A percentile compares a stretch with the other conserved stretches of the same genome.
phyloP scores from a whole-genome alignment of 1,140 invertebrate species.

The Eulimnadia texana region DNA sequence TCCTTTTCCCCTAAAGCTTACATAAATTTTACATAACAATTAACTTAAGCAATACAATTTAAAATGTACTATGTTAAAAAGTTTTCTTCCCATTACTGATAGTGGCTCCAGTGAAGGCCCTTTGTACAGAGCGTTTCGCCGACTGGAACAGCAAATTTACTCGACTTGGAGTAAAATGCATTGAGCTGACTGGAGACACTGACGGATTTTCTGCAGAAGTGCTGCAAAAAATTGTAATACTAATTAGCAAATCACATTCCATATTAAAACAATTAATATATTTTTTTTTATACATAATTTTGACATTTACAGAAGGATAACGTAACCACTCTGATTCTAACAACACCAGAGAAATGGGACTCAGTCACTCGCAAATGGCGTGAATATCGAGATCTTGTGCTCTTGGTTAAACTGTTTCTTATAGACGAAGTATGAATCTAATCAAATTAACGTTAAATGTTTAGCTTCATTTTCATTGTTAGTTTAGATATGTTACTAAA shows the following conservation, averaged over 20 bases:
- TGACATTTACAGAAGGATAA: too few relatives aligned
- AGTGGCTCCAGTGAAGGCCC: slow-evolving; percentile 68
- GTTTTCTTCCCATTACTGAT: slow-evolving; percentile 27
- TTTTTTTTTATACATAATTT: too few relatives aligned
- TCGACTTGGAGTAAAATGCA: slow-evolving; percentile 41
- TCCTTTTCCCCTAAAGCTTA: too few relatives aligned
- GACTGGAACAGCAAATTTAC: slow-evolving; percentile 60
- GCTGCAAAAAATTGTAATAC: background rate
- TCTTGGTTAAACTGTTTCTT: slow-evolving; percentile 52
- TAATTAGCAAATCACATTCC: too few relatives aligned
- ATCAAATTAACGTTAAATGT: background rate
- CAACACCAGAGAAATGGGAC: slow-evolving; percentile 77
- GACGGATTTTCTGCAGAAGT: background rate
- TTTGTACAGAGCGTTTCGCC: slow-evolving; percentile 50
- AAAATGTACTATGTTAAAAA: background rate
- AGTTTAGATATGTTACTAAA: too few relatives aligned
- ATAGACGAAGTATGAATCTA: slow-evolving; percentile 51
- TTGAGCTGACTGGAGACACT: slow-evolving; percentile 56
- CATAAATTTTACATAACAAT: too few relatives aligned
- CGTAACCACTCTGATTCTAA: slow-evolving; percentile 52
- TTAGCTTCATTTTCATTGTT: too few relatives aligned
- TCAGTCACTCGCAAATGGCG: slow-evolving; percentile 53
- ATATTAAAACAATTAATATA: too few relatives aligned
- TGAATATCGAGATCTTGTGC: slow-evolving; percentile 34
- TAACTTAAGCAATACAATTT: background rate